These are phyloP conservation scores for Craniophora ligustri DNA, from an alignment of 2,888 invertebrate species.

Conservation along the genomic window DNA sequence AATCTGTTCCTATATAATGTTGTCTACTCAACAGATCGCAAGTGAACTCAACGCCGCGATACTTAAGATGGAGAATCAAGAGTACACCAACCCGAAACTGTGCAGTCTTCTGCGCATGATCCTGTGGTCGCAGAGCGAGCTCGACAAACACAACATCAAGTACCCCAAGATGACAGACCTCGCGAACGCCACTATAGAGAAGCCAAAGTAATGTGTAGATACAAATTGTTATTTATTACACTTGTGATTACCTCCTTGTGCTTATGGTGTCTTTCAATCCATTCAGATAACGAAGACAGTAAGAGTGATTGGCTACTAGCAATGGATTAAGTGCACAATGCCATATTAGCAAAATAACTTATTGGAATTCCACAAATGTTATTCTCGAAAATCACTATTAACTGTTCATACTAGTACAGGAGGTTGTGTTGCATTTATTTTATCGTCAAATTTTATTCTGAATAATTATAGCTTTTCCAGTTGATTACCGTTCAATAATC, in stretches of 20 bases:
- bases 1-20: not conserved
- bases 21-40: conserved; percentile 91
- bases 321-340: too few species aligned
- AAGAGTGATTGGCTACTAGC: conserved; percentile 24
- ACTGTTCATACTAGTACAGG: too few species aligned
- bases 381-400: too few species aligned
- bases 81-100: conserved; percentile 96
- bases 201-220: conserved; percentile 86
- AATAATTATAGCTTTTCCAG: too few species aligned
- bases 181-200: conserved; percentile 94
- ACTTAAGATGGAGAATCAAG: conserved; percentile 96
- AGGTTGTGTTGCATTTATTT: too few species aligned
- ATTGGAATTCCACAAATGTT: not conserved
- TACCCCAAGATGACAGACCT: conserved; percentile 98
- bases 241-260: conserved; percentile 22
- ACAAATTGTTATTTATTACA: conserved; percentile 26
- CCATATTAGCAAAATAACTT: too few species aligned
- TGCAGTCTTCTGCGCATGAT: conserved; percentile 97
- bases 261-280: conserved; percentile 53
- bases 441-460: too few species aligned
- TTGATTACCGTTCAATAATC: too few species aligned
- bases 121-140: conserved; percentile 98
- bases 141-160: conserved; percentile 97
- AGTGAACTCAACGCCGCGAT: conserved; percentile 99
- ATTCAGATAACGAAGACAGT: conserved; percentile 32